Evolutionary conservation across 2,888 invertebrate genomes (phyloP).

Genomic region (Aphidoletes aphidimyza): DNA sequence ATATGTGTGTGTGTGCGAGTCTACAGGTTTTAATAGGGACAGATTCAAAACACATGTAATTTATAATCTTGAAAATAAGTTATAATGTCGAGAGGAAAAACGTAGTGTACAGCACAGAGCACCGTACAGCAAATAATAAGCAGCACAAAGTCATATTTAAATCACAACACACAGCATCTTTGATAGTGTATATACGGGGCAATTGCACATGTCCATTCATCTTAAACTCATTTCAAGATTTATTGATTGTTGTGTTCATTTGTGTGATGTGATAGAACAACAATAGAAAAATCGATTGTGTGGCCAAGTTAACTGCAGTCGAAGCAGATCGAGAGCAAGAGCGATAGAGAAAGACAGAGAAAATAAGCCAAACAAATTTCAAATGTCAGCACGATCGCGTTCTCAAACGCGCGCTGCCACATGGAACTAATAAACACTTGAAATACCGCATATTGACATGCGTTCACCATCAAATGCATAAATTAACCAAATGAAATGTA

Average conservation of each 20-base stretch:
- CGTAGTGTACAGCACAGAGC: too few relatives aligned
- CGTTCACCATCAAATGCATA: neutral
- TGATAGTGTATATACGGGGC: neutral
- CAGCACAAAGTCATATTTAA: neutral
- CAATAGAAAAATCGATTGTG: neutral
- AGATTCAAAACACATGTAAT: neutral
- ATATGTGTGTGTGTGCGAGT: neutral
- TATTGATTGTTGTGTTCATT: neutral
- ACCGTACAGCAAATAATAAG: too few relatives aligned
- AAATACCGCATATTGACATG: neutral
- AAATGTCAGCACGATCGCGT: neutral
- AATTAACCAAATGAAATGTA: constrained; percentile 39
- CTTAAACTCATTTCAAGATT: constrained; percentile 1
- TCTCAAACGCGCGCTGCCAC: neutral
- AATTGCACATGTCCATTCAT: constrained; percentile 5
- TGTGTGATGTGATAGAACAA: neutral
- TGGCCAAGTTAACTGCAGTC: neutral
- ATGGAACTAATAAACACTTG: neutral
- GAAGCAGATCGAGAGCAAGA: neutral
- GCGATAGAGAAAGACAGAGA: neutral
- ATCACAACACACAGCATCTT: neutral
- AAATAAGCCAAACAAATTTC: neutral
- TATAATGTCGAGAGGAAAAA: neutral
- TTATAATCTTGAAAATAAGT: constrained; percentile 15
- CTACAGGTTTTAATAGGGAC: neutral